These are phyloP conservation scores for Meteorus colon DNA, from an alignment of 2,888 invertebrate species.

Conservation along the genomic window DNA sequence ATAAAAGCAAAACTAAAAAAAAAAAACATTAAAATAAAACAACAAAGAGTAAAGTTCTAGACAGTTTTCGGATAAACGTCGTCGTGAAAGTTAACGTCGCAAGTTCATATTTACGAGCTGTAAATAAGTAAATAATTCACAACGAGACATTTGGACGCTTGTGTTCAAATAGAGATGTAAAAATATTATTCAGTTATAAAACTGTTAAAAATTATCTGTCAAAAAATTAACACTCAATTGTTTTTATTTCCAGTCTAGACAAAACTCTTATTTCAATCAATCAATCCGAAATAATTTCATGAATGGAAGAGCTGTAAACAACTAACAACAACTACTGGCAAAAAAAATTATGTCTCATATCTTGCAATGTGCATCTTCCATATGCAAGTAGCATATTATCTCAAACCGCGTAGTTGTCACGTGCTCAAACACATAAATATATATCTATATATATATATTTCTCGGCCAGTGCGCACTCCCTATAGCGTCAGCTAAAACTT, in stretches of 20 bases:
- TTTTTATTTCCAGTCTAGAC: too few relatives aligned
- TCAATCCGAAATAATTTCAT: too few relatives aligned
- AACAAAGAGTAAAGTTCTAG: constrained; percentile 34
- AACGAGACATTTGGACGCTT: constrained; percentile 56
- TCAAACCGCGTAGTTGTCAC: constrained; percentile 67
- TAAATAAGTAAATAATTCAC: constrained; percentile 72
- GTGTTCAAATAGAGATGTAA: constrained; percentile 61
- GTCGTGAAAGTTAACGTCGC: constrained; percentile 35
- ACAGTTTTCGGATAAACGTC: constrained; percentile 42
- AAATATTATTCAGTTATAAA: too few relatives aligned
- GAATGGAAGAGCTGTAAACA: too few relatives aligned
- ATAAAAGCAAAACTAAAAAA: constrained; percentile 20
- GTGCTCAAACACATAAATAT: constrained; percentile 47
- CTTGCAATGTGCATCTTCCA: constrained; percentile 28
- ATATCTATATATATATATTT: neutral
- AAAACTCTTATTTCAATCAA: too few relatives aligned
- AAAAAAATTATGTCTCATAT: too few relatives aligned
- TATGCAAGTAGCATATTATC: neutral
- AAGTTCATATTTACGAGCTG: constrained; percentile 66
- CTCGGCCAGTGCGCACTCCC: constrained; percentile 45
- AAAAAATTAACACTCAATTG: too few relatives aligned
- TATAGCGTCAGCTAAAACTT: constrained; percentile 84
- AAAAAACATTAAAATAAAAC: constrained; percentile 19
- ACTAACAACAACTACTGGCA: too few relatives aligned
- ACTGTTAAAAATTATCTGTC: too few relatives aligned